Evolutionary conservation across 2,888 invertebrate genomes (phyloP), one percentile per base, ranked within the genome.

Genomic region (Cheilosia variabilis): DNA sequence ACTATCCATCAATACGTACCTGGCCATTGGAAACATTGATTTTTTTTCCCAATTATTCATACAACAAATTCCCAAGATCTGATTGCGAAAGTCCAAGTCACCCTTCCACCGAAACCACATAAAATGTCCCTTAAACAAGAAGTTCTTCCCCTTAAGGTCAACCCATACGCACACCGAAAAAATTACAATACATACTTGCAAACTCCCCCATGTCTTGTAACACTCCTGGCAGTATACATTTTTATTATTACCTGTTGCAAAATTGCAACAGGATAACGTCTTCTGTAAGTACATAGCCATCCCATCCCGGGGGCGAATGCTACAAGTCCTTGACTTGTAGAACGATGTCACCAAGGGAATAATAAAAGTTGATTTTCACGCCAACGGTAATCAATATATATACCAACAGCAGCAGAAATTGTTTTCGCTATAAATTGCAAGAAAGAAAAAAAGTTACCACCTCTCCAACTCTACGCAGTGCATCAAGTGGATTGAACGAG

Each of bases 161-260:
- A 55, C 57, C 63, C 55, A 69, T 63, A 83, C 65, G n/a, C n/a
- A 72, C 13, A 58, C 52, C 10, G 52, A 10, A 63, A 47, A 60
- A 50, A 34, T 31, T 43, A 55, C 55, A 22, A 63, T 50, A 41
- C 45, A 63, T 43, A 41, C 52, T 22, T 17, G 41, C 7, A 34
- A 34, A 31, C 50, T 41, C 31, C 22, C 5, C 24, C 52, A 37
- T 4, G 9, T 31, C 31, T 9, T 31, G 1, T 1, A 4, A 13
- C 22, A 22, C 37, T 37, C 9, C 19, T 17, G 19, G 4, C 37
- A 68, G 19, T 71, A 2, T 2, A 19, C 22, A 50, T 62, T 27
- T 71, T 69, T 31, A 45, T 60, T 53, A 58, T 58, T 62, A 86
- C 84, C 84, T 86, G 84, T 86, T 86, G 84, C 84, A 43, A 71